These are phyloP conservation scores for Pachypsylla venusta DNA, from an alignment of 1,140 invertebrate species.

Conservation along the genomic window DNA sequence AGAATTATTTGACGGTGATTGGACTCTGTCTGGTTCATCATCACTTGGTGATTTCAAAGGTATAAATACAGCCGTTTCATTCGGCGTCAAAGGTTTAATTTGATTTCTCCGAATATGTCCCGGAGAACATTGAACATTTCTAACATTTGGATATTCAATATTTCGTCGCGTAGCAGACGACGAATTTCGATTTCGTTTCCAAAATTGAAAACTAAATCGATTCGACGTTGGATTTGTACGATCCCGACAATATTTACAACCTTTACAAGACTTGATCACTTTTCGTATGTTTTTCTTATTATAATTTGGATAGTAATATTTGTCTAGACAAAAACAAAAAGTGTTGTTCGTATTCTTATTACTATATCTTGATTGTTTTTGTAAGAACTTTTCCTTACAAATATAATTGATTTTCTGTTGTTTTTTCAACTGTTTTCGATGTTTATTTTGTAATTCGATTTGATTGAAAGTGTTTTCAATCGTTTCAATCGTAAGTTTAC, in stretches of 20 bases:
- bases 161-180: conserved; percentile 16
- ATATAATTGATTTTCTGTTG: conserved; percentile 5
- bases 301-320: conserved; percentile 1
- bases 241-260: conserved; percentile 14
- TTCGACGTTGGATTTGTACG: background rate
- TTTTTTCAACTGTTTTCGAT: background rate
- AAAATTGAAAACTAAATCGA: background rate
- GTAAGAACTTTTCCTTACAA: conserved; percentile 3
- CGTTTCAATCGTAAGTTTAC: background rate
- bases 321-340: conserved; percentile 1
- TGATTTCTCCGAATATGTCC: conserved; percentile 19
- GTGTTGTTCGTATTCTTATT: background rate
- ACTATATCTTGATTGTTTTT: conserved; percentile 1
- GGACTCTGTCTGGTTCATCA: conserved; percentile 13
- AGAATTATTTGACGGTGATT: conserved; percentile 21
- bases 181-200: conserved; percentile 15
- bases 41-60: background rate
- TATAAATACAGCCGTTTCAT: conserved; percentile 6
- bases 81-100: conserved; percentile 13
- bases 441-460: background rate
- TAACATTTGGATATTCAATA: conserved; percentile 18
- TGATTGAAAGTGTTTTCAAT: conserved; percentile 6
- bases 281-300: conserved; percentile 1
- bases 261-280: conserved; percentile 1
- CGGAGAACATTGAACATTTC: background rate